A percentile compares a stretch with the other conserved stretches of the same genome.
Evolutionary conservation across 2,113 vertebrate species (phyloP).

Genomic region (Apteryx mantelli): DNA sequence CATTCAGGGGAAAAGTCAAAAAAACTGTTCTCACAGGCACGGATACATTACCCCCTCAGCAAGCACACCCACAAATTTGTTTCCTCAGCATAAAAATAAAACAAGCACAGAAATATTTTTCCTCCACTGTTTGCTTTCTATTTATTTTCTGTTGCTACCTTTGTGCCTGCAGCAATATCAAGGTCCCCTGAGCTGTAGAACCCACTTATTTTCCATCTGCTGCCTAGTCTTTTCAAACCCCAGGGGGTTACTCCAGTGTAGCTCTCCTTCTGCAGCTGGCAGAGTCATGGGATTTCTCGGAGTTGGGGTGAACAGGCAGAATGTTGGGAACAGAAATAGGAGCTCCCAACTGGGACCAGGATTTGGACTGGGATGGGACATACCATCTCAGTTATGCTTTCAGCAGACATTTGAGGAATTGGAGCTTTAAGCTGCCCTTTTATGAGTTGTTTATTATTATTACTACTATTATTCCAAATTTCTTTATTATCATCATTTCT

Average conservation of each 20-base stretch:
- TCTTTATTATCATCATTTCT: background rate
- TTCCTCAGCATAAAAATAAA: constrained; percentile 1
- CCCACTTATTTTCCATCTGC: background rate
- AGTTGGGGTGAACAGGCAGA: background rate
- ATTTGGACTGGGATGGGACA: background rate
- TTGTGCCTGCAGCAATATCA: background rate
- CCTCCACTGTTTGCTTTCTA: background rate
- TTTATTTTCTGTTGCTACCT: constrained; percentile 55
- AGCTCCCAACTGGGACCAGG: background rate
- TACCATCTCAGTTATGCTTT: background rate
- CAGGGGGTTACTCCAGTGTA: background rate
- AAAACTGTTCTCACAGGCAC: background rate
- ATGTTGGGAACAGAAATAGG: background rate
- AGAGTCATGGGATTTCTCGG: background rate
- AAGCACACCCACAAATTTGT: background rate
- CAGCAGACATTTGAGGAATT: background rate
- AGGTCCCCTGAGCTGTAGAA: background rate
- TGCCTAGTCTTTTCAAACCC: background rate
- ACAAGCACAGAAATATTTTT: constrained; percentile 1
- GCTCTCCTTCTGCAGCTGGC: background rate
- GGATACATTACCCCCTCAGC: background rate
- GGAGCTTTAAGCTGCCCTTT: background rate
- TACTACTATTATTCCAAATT: background rate
- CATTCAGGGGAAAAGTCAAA: background rate
- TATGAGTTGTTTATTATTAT: background rate